Evolutionary conservation across 2,888 invertebrate species (phyloP).

Genomic region (Cataglyphis cursor): DNA sequence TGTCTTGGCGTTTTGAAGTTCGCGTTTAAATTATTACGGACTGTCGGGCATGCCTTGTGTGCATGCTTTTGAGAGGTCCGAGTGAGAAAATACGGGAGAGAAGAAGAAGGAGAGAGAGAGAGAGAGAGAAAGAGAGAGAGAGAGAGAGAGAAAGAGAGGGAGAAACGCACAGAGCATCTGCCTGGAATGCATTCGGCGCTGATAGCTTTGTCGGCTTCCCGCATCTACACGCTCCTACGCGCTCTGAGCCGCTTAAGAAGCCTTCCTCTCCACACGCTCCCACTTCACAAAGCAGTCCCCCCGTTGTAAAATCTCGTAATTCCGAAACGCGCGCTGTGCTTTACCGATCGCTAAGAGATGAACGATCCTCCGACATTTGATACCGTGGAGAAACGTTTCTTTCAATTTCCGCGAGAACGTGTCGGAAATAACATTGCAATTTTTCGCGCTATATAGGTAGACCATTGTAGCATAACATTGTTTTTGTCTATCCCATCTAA

Average conservation of each 20-base stretch:
- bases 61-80: conserved; percentile 69
- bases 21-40: conserved; percentile 70
- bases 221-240: conserved; percentile 78
- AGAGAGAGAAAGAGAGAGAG: neutral
- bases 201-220: conserved; percentile 84
- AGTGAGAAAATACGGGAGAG: conserved; percentile 16
- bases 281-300: conserved; percentile 31
- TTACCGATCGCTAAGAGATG: conserved; percentile 46
- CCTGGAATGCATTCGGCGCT: conserved; percentile 74
- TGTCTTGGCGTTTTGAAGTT: conserved; percentile 47
- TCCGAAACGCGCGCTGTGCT: conserved; percentile 38
- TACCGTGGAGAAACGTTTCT: conserved; percentile 24
- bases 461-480: neutral
- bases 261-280: conserved; percentile 62
- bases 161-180: conserved; percentile 63
- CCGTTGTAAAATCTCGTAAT: conserved; percentile 46
- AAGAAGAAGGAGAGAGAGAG: neutral
- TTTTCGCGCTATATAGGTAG: neutral
- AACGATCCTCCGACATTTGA: conserved; percentile 44
- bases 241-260: conserved; percentile 80
- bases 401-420: conserved; percentile 28
- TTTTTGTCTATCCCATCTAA: neutral
- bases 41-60: conserved; percentile 60
- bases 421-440: neutral
- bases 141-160: too few relatives aligned